A percentile compares a stretch with the other conserved stretches of the same genome.
These are phyloP conservation scores for Meloe dianella DNA, from an alignment of 2,888 invertebrate species.

Conservation along the genomic window DNA sequence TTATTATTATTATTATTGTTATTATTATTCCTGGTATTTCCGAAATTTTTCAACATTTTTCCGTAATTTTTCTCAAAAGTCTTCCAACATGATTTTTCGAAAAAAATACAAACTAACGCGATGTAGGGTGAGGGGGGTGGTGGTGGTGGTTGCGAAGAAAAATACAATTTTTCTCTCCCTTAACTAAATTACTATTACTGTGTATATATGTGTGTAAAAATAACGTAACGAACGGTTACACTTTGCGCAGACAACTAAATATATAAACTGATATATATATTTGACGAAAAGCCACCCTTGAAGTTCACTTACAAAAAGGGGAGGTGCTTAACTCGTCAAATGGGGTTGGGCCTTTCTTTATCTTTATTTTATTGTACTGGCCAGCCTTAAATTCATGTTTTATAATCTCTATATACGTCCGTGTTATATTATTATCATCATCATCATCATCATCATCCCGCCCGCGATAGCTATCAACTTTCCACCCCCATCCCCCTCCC, in stretches of 20 bases:
- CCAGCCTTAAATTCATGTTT: slow-evolving; percentile 35
- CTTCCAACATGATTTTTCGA: too few relatives aligned
- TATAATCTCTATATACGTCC: slow-evolving; percentile 29
- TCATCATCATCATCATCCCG: neutral
- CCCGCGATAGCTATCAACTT: too few relatives aligned
- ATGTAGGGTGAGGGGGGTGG: too few relatives aligned
- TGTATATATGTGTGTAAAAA: too few relatives aligned
- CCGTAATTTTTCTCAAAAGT: too few relatives aligned
- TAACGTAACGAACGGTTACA: slow-evolving; percentile 22
- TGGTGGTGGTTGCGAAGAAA: too few relatives aligned
- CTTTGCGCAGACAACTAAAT: slow-evolving; percentile 39
- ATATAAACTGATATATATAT: slow-evolving; percentile 48
- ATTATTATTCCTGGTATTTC: neutral
- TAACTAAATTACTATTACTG: too few relatives aligned
- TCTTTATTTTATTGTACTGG: slow-evolving; percentile 42
- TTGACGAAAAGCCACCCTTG: slow-evolving; percentile 51
- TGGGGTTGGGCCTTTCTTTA: slow-evolving; percentile 44
- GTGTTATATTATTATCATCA: neutral
- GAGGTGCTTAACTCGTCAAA: slow-evolving; percentile 39
- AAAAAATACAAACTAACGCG: too few relatives aligned
- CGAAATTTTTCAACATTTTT: slow-evolving; percentile 54
- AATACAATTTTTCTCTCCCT: too few relatives aligned
- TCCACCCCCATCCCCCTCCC: too few relatives aligned
- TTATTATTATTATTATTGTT: slow-evolving; percentile 1
- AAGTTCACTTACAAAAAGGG: slow-evolving; percentile 47